Evolutionary conservation across 1,140 invertebrate species (phyloP).

Genomic region (Drosophila dunni): DNA sequence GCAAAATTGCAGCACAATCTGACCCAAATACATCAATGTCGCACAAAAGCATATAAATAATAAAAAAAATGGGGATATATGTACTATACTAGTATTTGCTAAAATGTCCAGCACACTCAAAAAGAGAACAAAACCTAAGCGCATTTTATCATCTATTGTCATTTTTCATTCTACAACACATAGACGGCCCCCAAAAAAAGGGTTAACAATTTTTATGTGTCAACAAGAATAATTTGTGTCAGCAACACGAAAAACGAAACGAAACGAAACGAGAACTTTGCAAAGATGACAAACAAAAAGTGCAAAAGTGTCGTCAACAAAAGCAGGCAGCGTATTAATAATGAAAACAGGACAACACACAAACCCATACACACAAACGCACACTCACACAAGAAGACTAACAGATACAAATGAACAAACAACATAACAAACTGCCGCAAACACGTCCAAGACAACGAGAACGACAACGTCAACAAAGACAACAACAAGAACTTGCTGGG

Average conservation of each 20-base stretch:
- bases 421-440: constrained; percentile 46
- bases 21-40: constrained; percentile 78
- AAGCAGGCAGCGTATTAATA: constrained; percentile 67
- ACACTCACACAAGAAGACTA: constrained; percentile 32
- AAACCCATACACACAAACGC: constrained; percentile 15
- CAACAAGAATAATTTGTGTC: constrained; percentile 81
- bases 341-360: constrained; percentile 57
- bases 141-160: constrained; percentile 73
- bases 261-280: constrained; percentile 44
- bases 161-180: constrained; percentile 60
- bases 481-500: constrained; percentile 11
- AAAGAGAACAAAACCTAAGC: constrained; percentile 31
- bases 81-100: constrained; percentile 28
- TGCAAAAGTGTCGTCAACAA: constrained; percentile 48
- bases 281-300: constrained; percentile 59
- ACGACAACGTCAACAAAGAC: neutral
- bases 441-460: constrained; percentile 34
- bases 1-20: constrained; percentile 39
- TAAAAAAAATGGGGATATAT: too few relatives aligned
- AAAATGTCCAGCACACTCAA: constrained; percentile 35
- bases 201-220: constrained; percentile 80
- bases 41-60: constrained; percentile 2
- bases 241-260: constrained; percentile 52
- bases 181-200: constrained; percentile 36
- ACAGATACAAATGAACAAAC: constrained; percentile 45